A percentile compares a stretch with the other conserved stretches of the same genome.
phyloP scores from a whole-genome alignment of 1,140 invertebrate species.

The Colletes gigas region DNA sequence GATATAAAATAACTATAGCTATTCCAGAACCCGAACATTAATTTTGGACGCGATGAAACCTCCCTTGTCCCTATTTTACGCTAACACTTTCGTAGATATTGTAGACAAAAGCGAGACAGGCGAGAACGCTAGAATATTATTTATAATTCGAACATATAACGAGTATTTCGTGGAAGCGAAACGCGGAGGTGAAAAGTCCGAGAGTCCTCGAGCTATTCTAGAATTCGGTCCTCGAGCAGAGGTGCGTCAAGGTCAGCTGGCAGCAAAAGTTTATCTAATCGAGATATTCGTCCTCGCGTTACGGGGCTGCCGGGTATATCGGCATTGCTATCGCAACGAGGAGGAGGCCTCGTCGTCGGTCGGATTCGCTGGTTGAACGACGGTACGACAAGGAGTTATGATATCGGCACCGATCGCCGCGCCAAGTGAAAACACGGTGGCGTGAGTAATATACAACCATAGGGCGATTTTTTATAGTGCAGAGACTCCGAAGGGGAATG shows the following conservation, averaged over 20 bases:
- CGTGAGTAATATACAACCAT: constrained; percentile 81
- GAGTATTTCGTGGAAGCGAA: too few relatives aligned
- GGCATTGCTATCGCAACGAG: constrained; percentile 74
- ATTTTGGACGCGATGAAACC: too few relatives aligned
- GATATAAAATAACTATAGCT: too few relatives aligned
- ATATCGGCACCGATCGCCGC: constrained; percentile 80
- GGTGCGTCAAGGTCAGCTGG: constrained; percentile 19
- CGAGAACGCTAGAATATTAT: too few relatives aligned
- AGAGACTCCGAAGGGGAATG: constrained; percentile 74
- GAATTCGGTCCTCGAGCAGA: background rate
- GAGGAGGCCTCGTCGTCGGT: constrained; percentile 61
- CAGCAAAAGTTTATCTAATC: constrained; percentile 48
- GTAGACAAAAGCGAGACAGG: too few relatives aligned
- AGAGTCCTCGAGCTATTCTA: background rate
- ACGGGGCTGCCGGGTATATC: constrained; percentile 66
- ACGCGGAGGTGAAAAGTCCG: too few relatives aligned
- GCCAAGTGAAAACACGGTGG: constrained; percentile 81
- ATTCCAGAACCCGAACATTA: too few relatives aligned
- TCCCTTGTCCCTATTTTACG: too few relatives aligned
- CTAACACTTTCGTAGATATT: too few relatives aligned
- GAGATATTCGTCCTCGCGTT: constrained; percentile 59
- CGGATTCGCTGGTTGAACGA: constrained; percentile 75
- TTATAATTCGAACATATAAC: too few relatives aligned
- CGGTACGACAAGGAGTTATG: constrained; percentile 81
- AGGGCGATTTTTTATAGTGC: constrained; percentile 78